Evolutionary conservation across 2,888 invertebrate genomes (phyloP).

Genomic region (Monopis laevigella): DNA sequence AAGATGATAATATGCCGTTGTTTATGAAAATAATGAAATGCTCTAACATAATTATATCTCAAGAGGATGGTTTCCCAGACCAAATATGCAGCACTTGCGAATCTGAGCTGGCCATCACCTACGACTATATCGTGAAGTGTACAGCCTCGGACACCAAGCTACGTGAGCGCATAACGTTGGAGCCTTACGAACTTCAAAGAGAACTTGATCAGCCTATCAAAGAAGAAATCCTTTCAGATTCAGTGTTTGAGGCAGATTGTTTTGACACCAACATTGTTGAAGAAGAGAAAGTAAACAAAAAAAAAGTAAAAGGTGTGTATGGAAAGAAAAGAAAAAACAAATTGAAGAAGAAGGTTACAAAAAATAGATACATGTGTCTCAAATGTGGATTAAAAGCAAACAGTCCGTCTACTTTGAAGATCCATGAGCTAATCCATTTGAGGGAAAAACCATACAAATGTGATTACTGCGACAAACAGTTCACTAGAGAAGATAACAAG

Average conservation of each 20-base stretch:
- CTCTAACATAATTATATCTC: conserved; percentile 30
- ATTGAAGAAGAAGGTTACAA: not conserved
- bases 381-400: conserved; percentile 35
- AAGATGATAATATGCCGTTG: not conserved
- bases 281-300: not conserved
- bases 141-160: conserved; percentile 42
- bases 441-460: conserved; percentile 51
- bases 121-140: conserved; percentile 43
- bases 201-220: too few relatives aligned
- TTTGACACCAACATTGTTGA: conserved; percentile 4
- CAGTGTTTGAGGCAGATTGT: conserved; percentile 2
- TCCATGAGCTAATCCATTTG: conserved; percentile 49
- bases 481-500: not conserved
- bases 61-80: conserved; percentile 44
- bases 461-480: conserved; percentile 32
- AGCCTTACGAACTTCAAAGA: too few relatives aligned
- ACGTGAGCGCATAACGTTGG: conserved; percentile 25
- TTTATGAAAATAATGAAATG: conserved; percentile 10
- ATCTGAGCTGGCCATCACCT: conserved; percentile 33
- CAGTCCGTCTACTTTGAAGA: conserved; percentile 42
- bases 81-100: conserved; percentile 40
- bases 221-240: not conserved
- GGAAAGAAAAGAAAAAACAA: too few relatives aligned
- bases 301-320: too few relatives aligned
- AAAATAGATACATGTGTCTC: not conserved